These are phyloP conservation scores for Xiphophorus hellerii DNA, from an alignment of 2,113 vertebrate genomes.

Conservation along the genomic window DNA sequence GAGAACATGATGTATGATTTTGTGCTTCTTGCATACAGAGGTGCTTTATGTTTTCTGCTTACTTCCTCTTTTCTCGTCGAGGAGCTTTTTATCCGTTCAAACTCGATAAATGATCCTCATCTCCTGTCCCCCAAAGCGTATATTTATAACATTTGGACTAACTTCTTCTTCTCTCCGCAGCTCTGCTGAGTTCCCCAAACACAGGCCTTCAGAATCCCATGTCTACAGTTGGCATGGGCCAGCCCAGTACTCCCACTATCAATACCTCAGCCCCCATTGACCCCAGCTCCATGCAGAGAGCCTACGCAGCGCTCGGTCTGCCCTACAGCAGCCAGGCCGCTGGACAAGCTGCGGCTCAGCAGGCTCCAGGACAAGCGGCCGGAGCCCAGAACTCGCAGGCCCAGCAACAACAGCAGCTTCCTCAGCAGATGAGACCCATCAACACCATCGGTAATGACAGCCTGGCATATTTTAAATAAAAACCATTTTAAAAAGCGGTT, in stretches of 20 bases:
- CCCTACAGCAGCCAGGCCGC: slow-evolving; percentile 94
- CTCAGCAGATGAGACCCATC: slow-evolving; percentile 92
- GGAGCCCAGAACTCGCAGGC: slow-evolving; percentile 79
- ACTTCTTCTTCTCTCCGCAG: slow-evolving; percentile 67
- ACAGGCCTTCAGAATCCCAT: slow-evolving; percentile 90
- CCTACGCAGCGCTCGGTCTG: slow-evolving; percentile 95
- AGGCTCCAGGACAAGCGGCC: slow-evolving; percentile 85
- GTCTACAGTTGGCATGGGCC: slow-evolving; percentile 88
- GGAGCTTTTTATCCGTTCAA: neutral
- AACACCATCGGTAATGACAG: slow-evolving; percentile 85
- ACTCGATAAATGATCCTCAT: neutral
- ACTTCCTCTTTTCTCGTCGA: neutral
- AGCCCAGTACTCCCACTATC: slow-evolving; percentile 86
- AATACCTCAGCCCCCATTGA: slow-evolving; percentile 94
- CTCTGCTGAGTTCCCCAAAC: slow-evolving; percentile 91
- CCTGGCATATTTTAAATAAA: neutral
- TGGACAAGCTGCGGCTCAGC: slow-evolving; percentile 84
- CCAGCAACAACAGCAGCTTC: slow-evolving; percentile 81
- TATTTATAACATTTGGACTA: slow-evolving; percentile 10
- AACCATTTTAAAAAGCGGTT: too few relatives aligned
- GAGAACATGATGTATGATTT: neutral
- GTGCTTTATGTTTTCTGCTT: neutral
- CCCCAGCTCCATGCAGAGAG: slow-evolving; percentile 98
- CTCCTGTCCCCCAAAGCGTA: too few relatives aligned
- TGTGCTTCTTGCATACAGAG: neutral